Conservation (phyloP, 2,888 invertebrate genomes). For the Leucoma salicis region DNA sequence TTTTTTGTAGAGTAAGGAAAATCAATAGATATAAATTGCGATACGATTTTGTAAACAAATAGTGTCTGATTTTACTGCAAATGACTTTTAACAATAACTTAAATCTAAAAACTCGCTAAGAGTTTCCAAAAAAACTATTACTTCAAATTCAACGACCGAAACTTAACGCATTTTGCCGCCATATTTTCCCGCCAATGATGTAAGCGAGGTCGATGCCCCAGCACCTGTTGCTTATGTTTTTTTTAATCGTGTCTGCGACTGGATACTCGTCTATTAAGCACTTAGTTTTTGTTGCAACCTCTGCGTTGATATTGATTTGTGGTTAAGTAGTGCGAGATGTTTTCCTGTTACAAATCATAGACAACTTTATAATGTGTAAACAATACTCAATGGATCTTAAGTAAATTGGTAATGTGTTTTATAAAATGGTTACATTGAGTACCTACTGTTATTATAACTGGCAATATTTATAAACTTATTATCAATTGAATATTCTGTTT, state of each 20-base stretch:
- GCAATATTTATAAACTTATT: too few relatives aligned
- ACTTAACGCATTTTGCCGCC: constrained; percentile 44
- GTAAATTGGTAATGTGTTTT: too few relatives aligned
- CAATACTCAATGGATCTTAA: too few relatives aligned
- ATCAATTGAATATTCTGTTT: too few relatives aligned
- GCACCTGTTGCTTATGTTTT: constrained; percentile 60
- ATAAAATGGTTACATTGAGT: too few relatives aligned
- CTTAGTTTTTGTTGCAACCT: constrained; percentile 57
- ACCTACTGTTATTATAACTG: too few relatives aligned
- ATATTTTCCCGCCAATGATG: constrained; percentile 65
- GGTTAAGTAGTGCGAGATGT: constrained; percentile 28
- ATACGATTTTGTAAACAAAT: constrained; percentile 19
- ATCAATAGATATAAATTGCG: too few relatives aligned
- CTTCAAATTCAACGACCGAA: constrained; percentile 45
- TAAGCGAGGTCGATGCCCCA: constrained; percentile 43
- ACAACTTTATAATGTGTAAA: too few relatives aligned
- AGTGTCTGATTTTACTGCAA: constrained; percentile 18
- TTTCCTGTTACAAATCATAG: constrained; percentile 11
- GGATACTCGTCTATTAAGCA: constrained; percentile 61
- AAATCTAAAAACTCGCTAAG: constrained; percentile 40
- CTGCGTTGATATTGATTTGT: constrained; percentile 64
- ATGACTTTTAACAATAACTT: constrained; percentile 23
- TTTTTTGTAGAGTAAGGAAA: too few relatives aligned
- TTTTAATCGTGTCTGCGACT: constrained; percentile 41
- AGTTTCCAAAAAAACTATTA: constrained; percentile 43